These are phyloP conservation scores for Falco novaeseelandiae DNA, from an alignment of 2,797 vertebrate species.

Conservation along the genomic window DNA sequence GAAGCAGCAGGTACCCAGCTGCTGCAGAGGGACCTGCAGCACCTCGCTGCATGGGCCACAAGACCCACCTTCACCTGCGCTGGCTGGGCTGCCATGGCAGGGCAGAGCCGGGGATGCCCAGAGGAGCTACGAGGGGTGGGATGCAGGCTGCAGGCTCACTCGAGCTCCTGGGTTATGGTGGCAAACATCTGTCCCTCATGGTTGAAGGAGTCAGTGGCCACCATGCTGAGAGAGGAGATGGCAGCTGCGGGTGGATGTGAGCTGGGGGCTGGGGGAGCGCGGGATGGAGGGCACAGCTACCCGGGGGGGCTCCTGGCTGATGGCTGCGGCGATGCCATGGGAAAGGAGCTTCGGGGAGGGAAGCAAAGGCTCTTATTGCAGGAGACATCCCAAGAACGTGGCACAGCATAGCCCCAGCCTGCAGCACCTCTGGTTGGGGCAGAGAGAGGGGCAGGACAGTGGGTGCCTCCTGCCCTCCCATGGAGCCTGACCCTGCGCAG, in stretches of 20 bases:
- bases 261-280: not conserved
- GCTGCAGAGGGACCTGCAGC: not conserved
- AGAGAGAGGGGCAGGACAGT: not conserved
- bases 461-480: not conserved
- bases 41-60: fast-evolving
- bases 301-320: not conserved
- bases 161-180: not conserved
- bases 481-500: fast-evolving
- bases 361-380: not conserved
- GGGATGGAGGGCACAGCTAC: not conserved
- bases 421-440: not conserved
- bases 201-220: not conserved
- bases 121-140: not conserved
- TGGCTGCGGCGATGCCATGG: not conserved
- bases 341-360: not conserved
- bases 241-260: not conserved
- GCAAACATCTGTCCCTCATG: not conserved
- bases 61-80: not conserved
- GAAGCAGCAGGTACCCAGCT: fast-evolving
- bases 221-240: not conserved
- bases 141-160: not conserved
- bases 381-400: not conserved
- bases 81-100: not conserved
- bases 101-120: not conserved
- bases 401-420: not conserved